phyloP scores from a whole-genome alignment of 2,888 invertebrate species.

The Poecilobothrus nobilitatus region DNA sequence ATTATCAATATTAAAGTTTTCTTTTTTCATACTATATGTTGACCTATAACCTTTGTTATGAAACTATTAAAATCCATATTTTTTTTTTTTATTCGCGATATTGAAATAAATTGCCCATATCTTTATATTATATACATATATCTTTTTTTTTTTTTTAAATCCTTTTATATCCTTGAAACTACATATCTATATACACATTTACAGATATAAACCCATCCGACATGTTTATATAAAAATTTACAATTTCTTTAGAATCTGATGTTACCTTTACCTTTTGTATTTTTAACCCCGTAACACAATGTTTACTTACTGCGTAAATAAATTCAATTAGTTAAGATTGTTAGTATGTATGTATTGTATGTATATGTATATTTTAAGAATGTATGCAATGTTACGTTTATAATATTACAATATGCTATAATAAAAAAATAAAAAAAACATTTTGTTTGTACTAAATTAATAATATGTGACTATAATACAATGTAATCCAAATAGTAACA shows the following conservation, averaged over 20 bases:
- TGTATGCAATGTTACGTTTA: too few species aligned
- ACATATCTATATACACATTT: background rate
- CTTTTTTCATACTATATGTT: background rate
- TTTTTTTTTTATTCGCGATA: background rate
- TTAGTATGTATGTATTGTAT: too few species aligned
- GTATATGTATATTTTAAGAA: too few species aligned
- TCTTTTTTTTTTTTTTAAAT: background rate
- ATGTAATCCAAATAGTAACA: too few species aligned
- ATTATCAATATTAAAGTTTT: too few species aligned
- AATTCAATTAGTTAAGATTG: background rate
- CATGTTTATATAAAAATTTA: background rate
- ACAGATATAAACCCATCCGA: background rate
- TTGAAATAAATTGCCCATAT: constrained; percentile 4
- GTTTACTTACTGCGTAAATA: background rate
- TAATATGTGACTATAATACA: too few species aligned
- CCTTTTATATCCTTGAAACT: background rate
- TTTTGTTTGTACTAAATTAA: too few species aligned
- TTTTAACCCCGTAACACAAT: background rate
- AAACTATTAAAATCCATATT: background rate
- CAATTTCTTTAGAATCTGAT: background rate
- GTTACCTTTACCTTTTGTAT: background rate
- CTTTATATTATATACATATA: background rate
- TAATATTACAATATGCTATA: too few species aligned
- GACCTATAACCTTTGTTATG: background rate
- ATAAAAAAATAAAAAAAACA: too few species aligned